Conservation (phyloP, 2,888 invertebrate genomes). For the Beris morrisii region DNA sequence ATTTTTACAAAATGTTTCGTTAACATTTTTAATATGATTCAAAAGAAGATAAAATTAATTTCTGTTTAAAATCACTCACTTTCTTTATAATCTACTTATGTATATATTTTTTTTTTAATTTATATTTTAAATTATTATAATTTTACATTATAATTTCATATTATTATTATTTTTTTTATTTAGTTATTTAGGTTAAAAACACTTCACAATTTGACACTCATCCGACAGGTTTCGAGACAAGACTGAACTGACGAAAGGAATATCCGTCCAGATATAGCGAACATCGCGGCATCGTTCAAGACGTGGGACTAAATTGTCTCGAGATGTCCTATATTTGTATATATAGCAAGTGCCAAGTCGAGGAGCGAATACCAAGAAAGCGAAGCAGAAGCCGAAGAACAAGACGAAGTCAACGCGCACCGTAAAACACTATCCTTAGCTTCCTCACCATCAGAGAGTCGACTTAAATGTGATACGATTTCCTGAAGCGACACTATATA, state of each 20-base stretch:
- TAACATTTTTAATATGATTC: slow-evolving; percentile 26
- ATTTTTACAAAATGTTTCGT: slow-evolving; percentile 36
- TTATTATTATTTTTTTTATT: background rate
- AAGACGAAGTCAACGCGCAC: slow-evolving; percentile 15
- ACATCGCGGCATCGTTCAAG: slow-evolving; percentile 24
- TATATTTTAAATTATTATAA: background rate
- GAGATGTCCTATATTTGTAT: slow-evolving; percentile 28
- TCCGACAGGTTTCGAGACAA: slow-evolving; percentile 31
- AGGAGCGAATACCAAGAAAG: slow-evolving; percentile 14
- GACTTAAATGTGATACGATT: slow-evolving; percentile 39
- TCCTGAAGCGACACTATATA: slow-evolving; percentile 42
- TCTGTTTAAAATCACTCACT: slow-evolving; percentile 4
- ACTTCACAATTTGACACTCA: slow-evolving; percentile 31
- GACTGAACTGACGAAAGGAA: slow-evolving; percentile 30
- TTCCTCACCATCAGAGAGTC: slow-evolving; percentile 21
- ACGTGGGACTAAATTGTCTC: slow-evolving; percentile 23
- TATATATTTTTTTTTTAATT: background rate
- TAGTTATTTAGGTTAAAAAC: slow-evolving; percentile 12
- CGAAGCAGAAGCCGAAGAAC: slow-evolving; percentile 26
- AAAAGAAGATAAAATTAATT: background rate
- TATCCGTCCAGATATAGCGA: slow-evolving; percentile 33
- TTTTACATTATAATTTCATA: slow-evolving; percentile 11
- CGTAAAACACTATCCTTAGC: slow-evolving; percentile 28
- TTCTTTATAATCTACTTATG: slow-evolving; percentile 5
- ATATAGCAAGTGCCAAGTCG: slow-evolving; percentile 18